phyloP scores from a whole-genome alignment of 2,797 vertebrate species.

The Lateolabrax maculatus region DNA sequence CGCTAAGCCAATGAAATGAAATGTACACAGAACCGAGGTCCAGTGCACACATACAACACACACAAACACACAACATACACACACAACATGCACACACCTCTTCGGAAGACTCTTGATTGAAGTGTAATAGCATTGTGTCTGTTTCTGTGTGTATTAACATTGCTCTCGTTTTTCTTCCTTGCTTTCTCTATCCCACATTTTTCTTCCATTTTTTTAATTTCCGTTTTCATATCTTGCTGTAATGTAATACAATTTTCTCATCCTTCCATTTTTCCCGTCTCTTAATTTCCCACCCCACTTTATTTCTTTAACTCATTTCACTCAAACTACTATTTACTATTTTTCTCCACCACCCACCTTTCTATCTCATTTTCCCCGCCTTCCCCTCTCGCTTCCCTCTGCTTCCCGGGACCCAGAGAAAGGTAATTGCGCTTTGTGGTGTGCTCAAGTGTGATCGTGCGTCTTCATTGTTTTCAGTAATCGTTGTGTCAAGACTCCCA shows the following conservation, averaged over 20 bases:
- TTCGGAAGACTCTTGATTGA: constrained; percentile 33
- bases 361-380: not conserved
- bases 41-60: constrained; percentile 18
- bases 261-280: not conserved
- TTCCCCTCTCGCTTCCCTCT: not conserved
- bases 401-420: constrained; percentile 80
- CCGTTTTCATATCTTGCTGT: not conserved
- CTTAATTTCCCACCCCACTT: not conserved
- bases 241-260: constrained; percentile 8
- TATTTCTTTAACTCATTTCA: not conserved
- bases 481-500: constrained; percentile 34
- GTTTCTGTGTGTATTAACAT: constrained; percentile 53
- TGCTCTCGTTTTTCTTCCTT: constrained; percentile 34
- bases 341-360: not conserved
- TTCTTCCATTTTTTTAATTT: not conserved
- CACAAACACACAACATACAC: constrained; percentile 19
- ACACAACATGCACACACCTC: constrained; percentile 19
- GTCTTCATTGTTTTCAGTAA: constrained; percentile 46
- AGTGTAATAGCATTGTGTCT: constrained; percentile 31
- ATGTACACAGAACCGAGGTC: constrained; percentile 48
- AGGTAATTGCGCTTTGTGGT: constrained; percentile 72
- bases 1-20: constrained; percentile 54
- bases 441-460: constrained; percentile 28
- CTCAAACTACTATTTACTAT: not conserved
- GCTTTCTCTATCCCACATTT: constrained; percentile 1